Evolutionary conservation across 2,797 vertebrate species (phyloP).

Genomic region (Craterocephalus amniculus): DNA sequence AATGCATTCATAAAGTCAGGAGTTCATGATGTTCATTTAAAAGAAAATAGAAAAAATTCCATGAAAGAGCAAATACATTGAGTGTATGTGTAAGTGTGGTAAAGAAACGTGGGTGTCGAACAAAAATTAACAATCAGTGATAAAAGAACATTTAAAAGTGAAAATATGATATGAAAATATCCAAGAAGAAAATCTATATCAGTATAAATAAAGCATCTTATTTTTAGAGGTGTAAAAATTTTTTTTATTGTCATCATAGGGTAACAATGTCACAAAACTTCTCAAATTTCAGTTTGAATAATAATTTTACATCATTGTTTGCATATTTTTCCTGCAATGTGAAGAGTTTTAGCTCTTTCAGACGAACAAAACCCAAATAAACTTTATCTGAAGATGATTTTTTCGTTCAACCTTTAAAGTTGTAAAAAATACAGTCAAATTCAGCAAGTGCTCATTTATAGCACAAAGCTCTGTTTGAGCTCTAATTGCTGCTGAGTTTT

Average conservation of each 20-base stretch:
- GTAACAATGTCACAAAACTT: too few relatives aligned
- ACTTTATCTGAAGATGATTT: too few relatives aligned
- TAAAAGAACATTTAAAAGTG: not conserved
- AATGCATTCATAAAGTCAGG: slow-evolving; percentile 13
- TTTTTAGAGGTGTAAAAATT: not conserved
- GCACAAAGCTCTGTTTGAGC: too few relatives aligned
- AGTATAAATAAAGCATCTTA: not conserved
- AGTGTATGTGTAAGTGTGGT: not conserved
- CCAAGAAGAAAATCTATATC: not conserved
- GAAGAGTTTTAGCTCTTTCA: too few relatives aligned
- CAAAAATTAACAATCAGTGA: not conserved
- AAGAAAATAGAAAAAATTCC: slow-evolving; percentile 8
- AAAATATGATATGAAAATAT: not conserved
- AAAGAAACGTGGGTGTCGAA: not conserved
- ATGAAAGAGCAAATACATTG: not conserved
- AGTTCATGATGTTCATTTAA: slow-evolving; percentile 40
- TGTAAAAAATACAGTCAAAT: too few relatives aligned
- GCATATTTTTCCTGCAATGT: too few relatives aligned
- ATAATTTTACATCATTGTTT: too few relatives aligned
- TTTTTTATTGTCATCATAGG: not conserved
- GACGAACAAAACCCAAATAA: too few relatives aligned
- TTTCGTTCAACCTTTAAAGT: too few relatives aligned
- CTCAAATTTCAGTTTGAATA: too few relatives aligned
- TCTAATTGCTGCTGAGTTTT: too few relatives aligned
- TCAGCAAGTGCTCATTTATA: too few relatives aligned